Evolutionary conservation across 2,113 vertebrate genomes (phyloP).

Genomic region (human (Homo sapiens)): DNA sequence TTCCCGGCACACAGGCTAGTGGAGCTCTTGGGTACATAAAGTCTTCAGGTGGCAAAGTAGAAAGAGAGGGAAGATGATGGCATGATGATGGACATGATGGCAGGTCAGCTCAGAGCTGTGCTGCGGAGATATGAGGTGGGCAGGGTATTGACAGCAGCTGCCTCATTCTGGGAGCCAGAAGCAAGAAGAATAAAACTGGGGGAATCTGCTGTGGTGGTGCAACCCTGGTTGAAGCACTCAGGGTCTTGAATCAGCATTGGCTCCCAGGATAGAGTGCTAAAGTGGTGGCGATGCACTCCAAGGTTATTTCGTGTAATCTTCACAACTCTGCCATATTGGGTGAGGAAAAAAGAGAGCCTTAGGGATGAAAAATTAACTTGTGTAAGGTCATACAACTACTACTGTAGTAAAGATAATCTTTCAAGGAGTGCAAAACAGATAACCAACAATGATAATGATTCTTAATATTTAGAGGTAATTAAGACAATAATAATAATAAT

Average conservation of each 20-base stretch:
- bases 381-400: neutral
- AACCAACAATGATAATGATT: neutral
- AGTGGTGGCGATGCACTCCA: neutral
- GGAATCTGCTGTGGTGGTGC: too few relatives aligned
- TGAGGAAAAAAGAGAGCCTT: neutral
- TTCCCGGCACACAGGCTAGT: neutral
- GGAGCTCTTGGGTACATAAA: neutral
- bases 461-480: neutral
- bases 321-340: neutral
- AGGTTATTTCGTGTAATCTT: neutral
- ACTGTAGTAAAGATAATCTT: neutral
- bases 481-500: neutral
- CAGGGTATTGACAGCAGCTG: neutral
- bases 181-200: neutral
- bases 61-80: neutral
- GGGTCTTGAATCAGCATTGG: neutral
- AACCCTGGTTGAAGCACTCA: neutral
- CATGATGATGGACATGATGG: too few relatives aligned
- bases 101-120: neutral
- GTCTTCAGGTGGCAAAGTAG: neutral
- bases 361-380: neutral
- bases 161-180: neutral
- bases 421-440: neutral
- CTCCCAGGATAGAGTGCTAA: neutral
- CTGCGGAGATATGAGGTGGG: fast-evolving